A percentile compares a stretch with the other conserved stretches of the same genome.
Evolutionary conservation across 2,888 invertebrate genomes (phyloP).

Genomic region (Ophioninae sp.): DNA sequence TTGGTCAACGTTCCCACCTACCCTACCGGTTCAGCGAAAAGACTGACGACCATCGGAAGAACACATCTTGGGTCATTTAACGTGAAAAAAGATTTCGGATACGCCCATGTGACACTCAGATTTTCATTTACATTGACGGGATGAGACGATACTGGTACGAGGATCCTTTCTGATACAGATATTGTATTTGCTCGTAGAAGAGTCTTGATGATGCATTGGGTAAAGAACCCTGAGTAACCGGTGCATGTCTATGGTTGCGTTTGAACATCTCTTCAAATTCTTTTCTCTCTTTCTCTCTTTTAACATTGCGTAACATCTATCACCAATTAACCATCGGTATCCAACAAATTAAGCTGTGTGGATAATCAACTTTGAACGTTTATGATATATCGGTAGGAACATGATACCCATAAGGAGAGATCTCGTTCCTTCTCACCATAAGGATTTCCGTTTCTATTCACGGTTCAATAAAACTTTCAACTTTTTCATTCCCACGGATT

Average conservation of each 20-base stretch:
- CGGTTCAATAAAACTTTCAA: background rate
- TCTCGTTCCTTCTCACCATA: background rate
- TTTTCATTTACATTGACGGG: background rate
- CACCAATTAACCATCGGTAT: conserved; percentile 72
- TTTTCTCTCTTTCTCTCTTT: conserved; percentile 24
- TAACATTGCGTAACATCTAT: conserved; percentile 63
- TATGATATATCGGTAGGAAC: conserved; percentile 31
- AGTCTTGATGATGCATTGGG: conserved; percentile 39
- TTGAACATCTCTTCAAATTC: conserved; percentile 29
- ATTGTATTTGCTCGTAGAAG: background rate
- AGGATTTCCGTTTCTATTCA: conserved; percentile 25
- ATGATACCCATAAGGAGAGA: background rate
- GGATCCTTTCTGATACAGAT: conserved; percentile 17
- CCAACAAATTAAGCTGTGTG: conserved; percentile 74
- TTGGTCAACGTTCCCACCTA: background rate
- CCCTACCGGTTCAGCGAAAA: background rate
- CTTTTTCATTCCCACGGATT: background rate
- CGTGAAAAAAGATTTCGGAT: background rate
- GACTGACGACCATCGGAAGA: conserved; percentile 6
- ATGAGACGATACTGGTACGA: background rate
- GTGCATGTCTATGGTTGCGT: conserved; percentile 9
- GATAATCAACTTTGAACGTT: conserved; percentile 35
- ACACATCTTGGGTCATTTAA: background rate
- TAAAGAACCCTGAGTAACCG: background rate
- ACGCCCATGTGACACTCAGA: background rate